These are phyloP conservation scores for Idaea dimidiata DNA, from an alignment of 2,888 invertebrate genomes.

Conservation along the genomic window DNA sequence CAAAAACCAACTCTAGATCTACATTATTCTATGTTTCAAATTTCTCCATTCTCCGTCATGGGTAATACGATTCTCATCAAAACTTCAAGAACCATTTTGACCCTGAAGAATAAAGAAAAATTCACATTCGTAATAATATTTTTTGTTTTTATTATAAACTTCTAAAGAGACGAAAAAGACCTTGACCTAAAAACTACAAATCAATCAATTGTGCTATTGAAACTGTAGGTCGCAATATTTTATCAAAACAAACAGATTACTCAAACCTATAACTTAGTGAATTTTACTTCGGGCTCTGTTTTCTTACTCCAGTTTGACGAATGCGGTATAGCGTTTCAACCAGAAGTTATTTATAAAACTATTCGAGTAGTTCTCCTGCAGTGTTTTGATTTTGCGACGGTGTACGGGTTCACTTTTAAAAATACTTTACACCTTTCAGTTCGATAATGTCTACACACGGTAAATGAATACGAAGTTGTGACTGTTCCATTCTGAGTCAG, in stretches of 20 bases:
- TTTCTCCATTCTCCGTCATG: too few species aligned
- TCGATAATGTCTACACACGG: too few species aligned
- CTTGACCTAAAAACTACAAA: not conserved
- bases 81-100: too few species aligned
- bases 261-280: not conserved
- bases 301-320: not conserved
- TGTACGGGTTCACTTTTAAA: constrained; percentile 9
- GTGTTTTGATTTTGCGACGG: constrained; percentile 60
- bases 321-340: constrained; percentile 36
- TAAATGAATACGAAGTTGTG: not conserved
- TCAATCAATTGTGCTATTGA: not conserved
- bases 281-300: not conserved
- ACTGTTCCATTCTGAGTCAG: not conserved
- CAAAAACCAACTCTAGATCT: too few species aligned
- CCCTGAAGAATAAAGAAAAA: too few species aligned
- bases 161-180: not conserved
- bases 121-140: too few species aligned
- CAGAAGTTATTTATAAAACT: constrained; percentile 51
- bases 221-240: not conserved
- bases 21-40: too few species aligned
- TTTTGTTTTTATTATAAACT: too few species aligned
- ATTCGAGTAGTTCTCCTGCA: constrained; percentile 55
- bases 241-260: not conserved
- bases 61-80: too few species aligned
- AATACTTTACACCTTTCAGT: too few species aligned